Conservation (phyloP, 2,888 invertebrate species). For the Odontomyia ornata region DNA sequence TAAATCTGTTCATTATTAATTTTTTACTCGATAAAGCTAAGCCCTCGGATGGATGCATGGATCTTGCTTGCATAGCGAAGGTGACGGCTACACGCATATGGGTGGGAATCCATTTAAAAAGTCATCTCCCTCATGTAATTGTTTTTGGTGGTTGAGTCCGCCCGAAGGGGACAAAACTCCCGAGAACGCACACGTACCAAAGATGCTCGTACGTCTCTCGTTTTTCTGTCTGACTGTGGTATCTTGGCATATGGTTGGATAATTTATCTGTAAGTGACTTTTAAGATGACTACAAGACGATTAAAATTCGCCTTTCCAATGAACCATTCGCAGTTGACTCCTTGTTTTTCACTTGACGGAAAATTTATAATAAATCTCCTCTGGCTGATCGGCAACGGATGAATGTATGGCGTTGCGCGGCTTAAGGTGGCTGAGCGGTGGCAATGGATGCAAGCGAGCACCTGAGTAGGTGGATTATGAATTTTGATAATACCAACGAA, state of each 20-base stretch:
- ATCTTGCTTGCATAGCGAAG: not conserved
- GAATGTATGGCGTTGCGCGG: not conserved
- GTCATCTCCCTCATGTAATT: conserved; percentile 54
- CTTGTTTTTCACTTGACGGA: conserved; percentile 22
- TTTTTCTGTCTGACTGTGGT: not conserved
- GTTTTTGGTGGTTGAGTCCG: conserved; percentile 48
- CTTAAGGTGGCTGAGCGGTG: not conserved
- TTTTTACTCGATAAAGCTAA: conserved; percentile 18
- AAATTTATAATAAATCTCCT: conserved; percentile 40
- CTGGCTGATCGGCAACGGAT: not conserved
- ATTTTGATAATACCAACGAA: conserved; percentile 33
- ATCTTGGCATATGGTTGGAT: conserved; percentile 20
- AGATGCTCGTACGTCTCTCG: not conserved
- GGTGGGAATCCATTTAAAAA: conserved; percentile 37
- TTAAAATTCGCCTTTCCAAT: conserved; percentile 27
- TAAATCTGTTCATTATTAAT: conserved; percentile 39
- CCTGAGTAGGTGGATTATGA: conserved; percentile 39
- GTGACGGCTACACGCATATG: conserved; percentile 40
- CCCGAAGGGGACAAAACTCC: conserved; percentile 42
- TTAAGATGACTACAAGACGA: conserved; percentile 43
- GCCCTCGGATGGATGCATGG: not conserved
- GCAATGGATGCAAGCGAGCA: not conserved
- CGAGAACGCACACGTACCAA: not conserved
- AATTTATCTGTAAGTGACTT: conserved; percentile 39
- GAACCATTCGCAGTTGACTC: not conserved